Conservation (phyloP, 2,888 invertebrate genomes). For the Hirtodrosophila cameraria region DNA sequence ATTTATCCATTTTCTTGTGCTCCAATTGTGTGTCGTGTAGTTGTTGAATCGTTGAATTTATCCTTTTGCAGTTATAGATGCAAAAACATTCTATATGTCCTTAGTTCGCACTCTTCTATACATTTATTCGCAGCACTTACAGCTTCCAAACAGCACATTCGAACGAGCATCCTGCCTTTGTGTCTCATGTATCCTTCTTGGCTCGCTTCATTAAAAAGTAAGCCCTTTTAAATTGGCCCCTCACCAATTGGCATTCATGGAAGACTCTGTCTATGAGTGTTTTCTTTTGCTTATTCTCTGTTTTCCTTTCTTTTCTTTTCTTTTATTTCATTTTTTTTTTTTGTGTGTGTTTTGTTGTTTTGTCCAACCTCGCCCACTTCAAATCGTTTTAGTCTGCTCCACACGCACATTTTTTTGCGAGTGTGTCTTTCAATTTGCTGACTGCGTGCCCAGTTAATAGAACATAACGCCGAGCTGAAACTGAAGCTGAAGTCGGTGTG, state of each 20-base stretch:
- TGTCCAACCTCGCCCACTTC: conserved; percentile 12
- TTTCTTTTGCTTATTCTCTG: conserved; percentile 10
- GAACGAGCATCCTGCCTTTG: too few species aligned
- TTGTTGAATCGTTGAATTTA: conserved; percentile 57
- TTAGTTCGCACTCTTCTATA: neutral
- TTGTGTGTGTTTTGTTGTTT: too few species aligned
- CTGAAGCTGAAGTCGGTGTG: neutral
- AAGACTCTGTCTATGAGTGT: conserved; percentile 16
- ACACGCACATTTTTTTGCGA: conserved; percentile 28
- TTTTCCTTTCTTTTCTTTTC: neutral
- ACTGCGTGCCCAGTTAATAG: conserved; percentile 57
- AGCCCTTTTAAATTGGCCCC: conserved; percentile 75
- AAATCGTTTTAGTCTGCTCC: conserved; percentile 39
- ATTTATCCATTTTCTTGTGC: conserved; percentile 31
- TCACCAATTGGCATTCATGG: conserved; percentile 65
- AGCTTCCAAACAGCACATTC: conserved; percentile 9
- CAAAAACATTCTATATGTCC: conserved; percentile 33
- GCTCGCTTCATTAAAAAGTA: conserved; percentile 74
- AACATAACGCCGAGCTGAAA: conserved; percentile 30
- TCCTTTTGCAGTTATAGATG: conserved; percentile 38
- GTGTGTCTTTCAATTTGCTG: conserved; percentile 64
- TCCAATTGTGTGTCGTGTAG: conserved; percentile 60
- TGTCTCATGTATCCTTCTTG: conserved; percentile 43
- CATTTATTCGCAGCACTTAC: neutral
- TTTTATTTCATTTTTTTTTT: too few species aligned